These are phyloP conservation scores for Argentina silus DNA, from an alignment of 2,797 vertebrate genomes.

Conservation along the genomic window DNA sequence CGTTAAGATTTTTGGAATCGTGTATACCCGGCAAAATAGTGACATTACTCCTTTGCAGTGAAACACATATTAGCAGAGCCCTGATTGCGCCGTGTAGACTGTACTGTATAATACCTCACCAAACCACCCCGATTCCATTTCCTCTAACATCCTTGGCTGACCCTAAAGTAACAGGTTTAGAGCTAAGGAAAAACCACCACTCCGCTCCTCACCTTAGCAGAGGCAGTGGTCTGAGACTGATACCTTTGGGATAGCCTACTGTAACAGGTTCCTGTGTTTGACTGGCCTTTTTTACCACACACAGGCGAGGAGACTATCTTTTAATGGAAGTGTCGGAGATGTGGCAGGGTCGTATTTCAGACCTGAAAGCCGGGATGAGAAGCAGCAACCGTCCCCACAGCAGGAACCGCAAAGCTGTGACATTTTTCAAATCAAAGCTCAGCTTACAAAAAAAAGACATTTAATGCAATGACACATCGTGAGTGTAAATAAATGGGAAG, in stretches of 20 bases:
- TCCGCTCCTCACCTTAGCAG: slow-evolving; percentile 17
- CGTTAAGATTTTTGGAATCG: too few relatives aligned
- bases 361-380: slow-evolving; percentile 30
- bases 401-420: slow-evolving; percentile 29
- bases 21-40: too few relatives aligned
- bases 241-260: slow-evolving; percentile 3
- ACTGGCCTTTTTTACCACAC: slow-evolving; percentile 12
- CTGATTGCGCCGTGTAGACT: too few relatives aligned
- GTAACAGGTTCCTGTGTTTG: slow-evolving; percentile 9
- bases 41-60: neutral
- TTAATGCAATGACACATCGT: slow-evolving; percentile 27
- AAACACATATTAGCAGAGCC: too few relatives aligned
- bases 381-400: slow-evolving; percentile 24
- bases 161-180: neutral
- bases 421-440: slow-evolving; percentile 43
- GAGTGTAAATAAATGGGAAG: slow-evolving; percentile 49
- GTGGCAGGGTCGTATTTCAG: slow-evolving; percentile 52
- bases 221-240: slow-evolving; percentile 10
- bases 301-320: slow-evolving; percentile 36
- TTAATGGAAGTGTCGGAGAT: slow-evolving; percentile 53
- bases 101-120: too few relatives aligned
- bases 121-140: slow-evolving; percentile 6
- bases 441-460: slow-evolving; percentile 32
- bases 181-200: neutral
- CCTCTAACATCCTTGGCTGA: slow-evolving; percentile 1